Base-by-base conservation (phyloP, 1,140 invertebrate genomes). In the Goniozus legneri region DNA sequence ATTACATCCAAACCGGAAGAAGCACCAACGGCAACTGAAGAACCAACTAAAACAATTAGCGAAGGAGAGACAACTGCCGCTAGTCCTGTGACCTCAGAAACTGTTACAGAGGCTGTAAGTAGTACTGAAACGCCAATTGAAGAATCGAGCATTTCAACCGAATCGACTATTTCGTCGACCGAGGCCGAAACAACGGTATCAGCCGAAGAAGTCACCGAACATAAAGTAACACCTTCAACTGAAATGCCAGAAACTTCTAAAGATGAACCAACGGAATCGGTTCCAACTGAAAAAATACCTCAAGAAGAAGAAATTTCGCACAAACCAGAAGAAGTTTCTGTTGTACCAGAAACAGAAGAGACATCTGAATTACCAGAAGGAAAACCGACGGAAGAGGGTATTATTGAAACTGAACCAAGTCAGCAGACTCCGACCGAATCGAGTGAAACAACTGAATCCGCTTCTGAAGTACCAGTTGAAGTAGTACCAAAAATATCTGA, bases 271-370 rank as follows among this genome's bases (percentile, higher is more conserved):
- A 37, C 58, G 41, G 52, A 56, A 22, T 43, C 58, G 45, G 62
- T 50, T 40, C 54, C 58, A n/a, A 52, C 54, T 1, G 50, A 44
- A 36, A 36, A 51, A 40, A 47, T 34, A 14, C 14, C 27, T 37
- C 19, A 24, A n/a, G 36, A 33, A 6, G 47, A 49, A 44, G 47
- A 55, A 38, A 32, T 52, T 34, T 61, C 43, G 30, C 56, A 58
- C 34, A 38, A 71, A 58, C 50, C 60, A 32, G 56, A 59, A 47
- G 65, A 41, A 16, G 44, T 53, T 16, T 4, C 35, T 22, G 31
- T 40, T 35, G 48, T 20, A 45, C 40, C 42, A 35, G 50, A 51
- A 49, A 53, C 27, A 27, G 44, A 36, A 20, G 38, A 24, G 22
- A 18, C 49, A 37, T n/a, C 31, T 36, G 58, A 54, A 43, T 19